Evolutionary conservation across 2,113 vertebrate genomes (phyloP).

Genomic region (Chionis minor): DNA sequence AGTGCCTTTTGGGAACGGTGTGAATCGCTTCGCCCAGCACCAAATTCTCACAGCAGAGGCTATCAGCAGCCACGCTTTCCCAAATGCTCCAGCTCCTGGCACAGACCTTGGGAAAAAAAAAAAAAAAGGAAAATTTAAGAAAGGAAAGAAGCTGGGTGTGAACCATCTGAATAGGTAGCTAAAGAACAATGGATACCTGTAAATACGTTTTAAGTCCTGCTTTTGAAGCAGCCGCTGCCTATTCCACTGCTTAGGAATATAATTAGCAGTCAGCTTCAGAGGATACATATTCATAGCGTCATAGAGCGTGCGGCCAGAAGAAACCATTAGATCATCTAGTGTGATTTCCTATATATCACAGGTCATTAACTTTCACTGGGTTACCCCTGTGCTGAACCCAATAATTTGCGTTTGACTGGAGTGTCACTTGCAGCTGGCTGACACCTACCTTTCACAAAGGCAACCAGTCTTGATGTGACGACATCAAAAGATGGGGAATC

Average conservation of each 20-base stretch:
- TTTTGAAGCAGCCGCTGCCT: conserved; percentile 5
- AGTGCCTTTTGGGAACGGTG: neutral
- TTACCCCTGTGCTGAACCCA: conserved; percentile 58
- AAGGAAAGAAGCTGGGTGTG: neutral
- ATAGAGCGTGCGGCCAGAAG: conserved; percentile 43
- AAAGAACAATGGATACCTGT: neutral
- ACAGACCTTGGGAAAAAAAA: neutral
- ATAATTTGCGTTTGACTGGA: neutral
- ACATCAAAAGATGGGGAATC: neutral
- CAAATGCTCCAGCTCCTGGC: neutral
- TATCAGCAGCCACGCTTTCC: neutral
- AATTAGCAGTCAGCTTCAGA: conserved; percentile 39
- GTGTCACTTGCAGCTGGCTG: neutral
- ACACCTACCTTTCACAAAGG: neutral
- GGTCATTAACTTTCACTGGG: conserved; percentile 61
- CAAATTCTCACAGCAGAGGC: neutral
- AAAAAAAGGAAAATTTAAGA: neutral
- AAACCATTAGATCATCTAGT: conserved; percentile 63
- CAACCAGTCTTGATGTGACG: accelerated
- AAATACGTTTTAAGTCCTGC: neutral
- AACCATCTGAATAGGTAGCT: neutral
- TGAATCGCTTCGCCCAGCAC: neutral
- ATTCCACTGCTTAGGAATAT: neutral
- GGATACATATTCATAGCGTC: conserved; percentile 52
- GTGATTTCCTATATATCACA: conserved; percentile 60